phyloP scores from a whole-genome alignment of 1,140 invertebrate genomes.

The Drosophila watanabei region DNA sequence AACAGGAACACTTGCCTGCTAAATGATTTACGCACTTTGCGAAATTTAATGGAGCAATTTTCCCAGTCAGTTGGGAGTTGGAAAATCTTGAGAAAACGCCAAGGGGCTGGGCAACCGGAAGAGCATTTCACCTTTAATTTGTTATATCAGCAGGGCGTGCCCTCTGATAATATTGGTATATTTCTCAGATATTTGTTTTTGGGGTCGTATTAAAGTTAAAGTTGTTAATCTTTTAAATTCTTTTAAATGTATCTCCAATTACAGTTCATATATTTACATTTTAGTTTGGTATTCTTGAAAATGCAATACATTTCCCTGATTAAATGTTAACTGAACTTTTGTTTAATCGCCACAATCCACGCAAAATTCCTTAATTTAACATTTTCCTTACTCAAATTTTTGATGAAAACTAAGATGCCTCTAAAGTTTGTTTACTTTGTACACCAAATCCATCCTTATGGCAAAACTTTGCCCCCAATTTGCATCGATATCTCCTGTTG shows the following conservation, averaged over 20 bases:
- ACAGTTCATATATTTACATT: not conserved
- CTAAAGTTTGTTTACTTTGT: not conserved
- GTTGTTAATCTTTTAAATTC: not conserved
- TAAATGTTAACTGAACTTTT: no score
- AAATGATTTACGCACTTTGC: constrained; percentile 68
- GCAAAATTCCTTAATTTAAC: not conserved
- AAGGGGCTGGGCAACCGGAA: not conserved
- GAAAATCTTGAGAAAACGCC: constrained; percentile 25
- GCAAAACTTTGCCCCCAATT: not conserved
- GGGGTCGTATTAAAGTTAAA: not conserved
- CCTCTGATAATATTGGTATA: not conserved
- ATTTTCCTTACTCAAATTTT: not conserved
- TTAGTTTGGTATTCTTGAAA: no score
- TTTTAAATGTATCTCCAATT: not conserved
- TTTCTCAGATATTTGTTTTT: not conserved
- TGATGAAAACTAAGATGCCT: not conserved
- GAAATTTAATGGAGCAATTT: constrained; percentile 56
- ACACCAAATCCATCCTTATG: not conserved
- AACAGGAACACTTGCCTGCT: constrained; percentile 69
- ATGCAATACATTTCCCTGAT: no score
- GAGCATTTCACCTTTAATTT: constrained; percentile 17
- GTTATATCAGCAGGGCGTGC: constrained; percentile 10
- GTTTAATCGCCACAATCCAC: no score
- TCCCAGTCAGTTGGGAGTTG: constrained; percentile 19
- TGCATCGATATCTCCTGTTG: constrained; percentile 10